These are phyloP conservation scores for Eilema caniola DNA, from an alignment of 2,888 invertebrate species.

Conservation along the genomic window DNA sequence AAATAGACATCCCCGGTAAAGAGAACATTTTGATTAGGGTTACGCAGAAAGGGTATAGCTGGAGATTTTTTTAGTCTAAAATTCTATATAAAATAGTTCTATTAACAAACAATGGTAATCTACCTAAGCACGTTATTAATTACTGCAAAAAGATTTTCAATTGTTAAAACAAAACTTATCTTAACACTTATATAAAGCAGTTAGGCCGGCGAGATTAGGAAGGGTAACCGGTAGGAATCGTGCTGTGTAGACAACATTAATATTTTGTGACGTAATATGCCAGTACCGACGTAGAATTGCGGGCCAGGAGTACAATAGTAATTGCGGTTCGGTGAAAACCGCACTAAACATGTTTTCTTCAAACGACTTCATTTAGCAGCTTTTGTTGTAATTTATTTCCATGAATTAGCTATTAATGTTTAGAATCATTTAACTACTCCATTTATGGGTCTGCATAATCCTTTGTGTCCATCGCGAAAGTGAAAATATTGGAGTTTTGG, in stretches of 20 bases:
- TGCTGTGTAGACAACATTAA: neutral
- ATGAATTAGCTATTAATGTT: neutral
- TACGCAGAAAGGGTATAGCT: neutral
- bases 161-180: neutral
- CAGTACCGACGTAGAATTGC: neutral
- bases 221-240: neutral
- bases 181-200: neutral
- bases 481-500: neutral
- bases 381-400: neutral
- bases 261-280: conserved; percentile 7
- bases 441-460: neutral
- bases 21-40: neutral
- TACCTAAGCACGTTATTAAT: neutral
- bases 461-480: neutral
- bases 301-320: conserved; percentile 5
- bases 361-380: neutral
- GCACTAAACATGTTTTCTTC: neutral
- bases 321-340: conserved; percentile 9
- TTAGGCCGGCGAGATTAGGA: neutral
- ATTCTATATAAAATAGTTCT: neutral
- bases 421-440: neutral
- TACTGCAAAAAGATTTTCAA: neutral
- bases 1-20: neutral
- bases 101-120: neutral
- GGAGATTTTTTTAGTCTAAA: neutral